Percentiles rank a stretch among this genome's conserved stretches.
phyloP scores from a whole-genome alignment of 92 coral and sea anemone species.

The Zoanthus sociatus region DNA sequence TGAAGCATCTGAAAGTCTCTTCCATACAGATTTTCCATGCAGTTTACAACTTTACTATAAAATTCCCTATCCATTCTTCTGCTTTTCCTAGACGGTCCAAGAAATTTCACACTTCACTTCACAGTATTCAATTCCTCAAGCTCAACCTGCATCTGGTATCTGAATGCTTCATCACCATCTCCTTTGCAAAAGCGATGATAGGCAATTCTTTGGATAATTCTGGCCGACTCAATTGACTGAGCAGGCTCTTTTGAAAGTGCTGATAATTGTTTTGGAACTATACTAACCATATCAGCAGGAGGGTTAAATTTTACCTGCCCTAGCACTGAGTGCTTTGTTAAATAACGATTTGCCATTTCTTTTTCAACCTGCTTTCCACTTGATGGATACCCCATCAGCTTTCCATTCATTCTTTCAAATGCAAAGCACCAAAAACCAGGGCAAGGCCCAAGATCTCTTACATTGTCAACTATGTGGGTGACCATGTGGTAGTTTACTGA shows the following conservation, averaged over 20 bases:
- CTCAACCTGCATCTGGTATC: background rate
- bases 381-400: slow-evolving; percentile 33
- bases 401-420: slow-evolving; percentile 55
- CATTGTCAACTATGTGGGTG: slow-evolving; percentile 39
- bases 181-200: slow-evolving; percentile 7
- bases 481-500: slow-evolving; percentile 64
- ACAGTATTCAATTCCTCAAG: background rate
- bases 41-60: background rate
- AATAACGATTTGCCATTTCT: slow-evolving; percentile 37
- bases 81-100: slow-evolving; percentile 11
- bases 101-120: background rate
- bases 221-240: background rate
- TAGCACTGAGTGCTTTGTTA: slow-evolving; percentile 23
- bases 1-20: slow-evolving; percentile 18
- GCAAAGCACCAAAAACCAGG: slow-evolving; percentile 63
- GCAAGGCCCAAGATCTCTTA: slow-evolving; percentile 55
- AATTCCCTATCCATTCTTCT: slow-evolving; percentile 6
- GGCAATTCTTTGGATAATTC: slow-evolving; percentile 1
- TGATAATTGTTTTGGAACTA: background rate
- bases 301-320: slow-evolving; percentile 4
- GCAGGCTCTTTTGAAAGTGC: background rate
- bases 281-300: background rate
- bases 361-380: slow-evolving; percentile 56
- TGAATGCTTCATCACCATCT: background rate
- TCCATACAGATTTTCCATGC: slow-evolving; percentile 9